These are phyloP conservation scores for Ivindomyrus marchei DNA, from an alignment of 2,113 vertebrate species.

Conservation along the genomic window DNA sequence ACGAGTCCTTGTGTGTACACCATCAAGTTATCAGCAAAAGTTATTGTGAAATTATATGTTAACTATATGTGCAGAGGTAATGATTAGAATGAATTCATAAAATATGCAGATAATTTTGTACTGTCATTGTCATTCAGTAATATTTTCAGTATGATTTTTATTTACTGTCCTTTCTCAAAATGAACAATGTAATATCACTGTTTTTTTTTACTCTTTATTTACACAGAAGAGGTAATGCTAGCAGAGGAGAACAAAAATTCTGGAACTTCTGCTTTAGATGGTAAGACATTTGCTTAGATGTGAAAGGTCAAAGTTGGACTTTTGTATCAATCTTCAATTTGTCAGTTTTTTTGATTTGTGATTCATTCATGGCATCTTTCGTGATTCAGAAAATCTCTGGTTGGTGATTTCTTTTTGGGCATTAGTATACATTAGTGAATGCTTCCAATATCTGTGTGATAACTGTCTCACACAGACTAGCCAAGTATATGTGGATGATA, in stretches of 20 bases:
- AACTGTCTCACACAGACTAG: constrained; percentile 1
- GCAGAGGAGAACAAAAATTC: constrained; percentile 97
- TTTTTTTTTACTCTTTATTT: constrained; percentile 21
- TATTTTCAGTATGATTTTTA: constrained; percentile 19
- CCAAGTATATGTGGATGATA: background rate
- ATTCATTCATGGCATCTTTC: constrained; percentile 2
- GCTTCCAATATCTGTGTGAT: background rate
- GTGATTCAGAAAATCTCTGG: background rate
- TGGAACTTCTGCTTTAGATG: constrained; percentile 90
- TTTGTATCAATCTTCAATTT: background rate
- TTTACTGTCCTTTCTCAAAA: constrained; percentile 11
- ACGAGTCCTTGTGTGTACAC: background rate
- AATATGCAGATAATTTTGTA: background rate
- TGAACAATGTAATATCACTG: background rate
- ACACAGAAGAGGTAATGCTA: constrained; percentile 96
- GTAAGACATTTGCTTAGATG: constrained; percentile 57
- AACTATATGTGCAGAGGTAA: background rate
- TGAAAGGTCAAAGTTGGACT: background rate
- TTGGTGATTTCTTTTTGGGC: background rate
- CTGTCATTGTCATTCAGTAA: background rate
- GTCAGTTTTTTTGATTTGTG: background rate
- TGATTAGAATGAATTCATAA: background rate
- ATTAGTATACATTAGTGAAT: background rate
- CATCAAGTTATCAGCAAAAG: background rate
- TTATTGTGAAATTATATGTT: background rate